phyloP scores from a whole-genome alignment of 2,113 vertebrate species.

The Bettongia penicillata region DNA sequence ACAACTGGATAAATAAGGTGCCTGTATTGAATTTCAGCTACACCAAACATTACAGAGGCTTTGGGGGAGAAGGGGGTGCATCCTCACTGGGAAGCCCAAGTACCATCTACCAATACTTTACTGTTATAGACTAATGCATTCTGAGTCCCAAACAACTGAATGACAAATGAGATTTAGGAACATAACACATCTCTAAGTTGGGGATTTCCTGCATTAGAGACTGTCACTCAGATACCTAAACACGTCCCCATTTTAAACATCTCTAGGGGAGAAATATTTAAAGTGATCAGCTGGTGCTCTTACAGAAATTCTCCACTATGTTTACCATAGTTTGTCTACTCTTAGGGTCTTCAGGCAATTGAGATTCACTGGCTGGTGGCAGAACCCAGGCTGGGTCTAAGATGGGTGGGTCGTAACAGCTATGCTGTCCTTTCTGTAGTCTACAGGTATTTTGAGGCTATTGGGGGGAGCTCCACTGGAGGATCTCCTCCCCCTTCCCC shows the following conservation, averaged over 20 bases:
- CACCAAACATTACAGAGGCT: background rate
- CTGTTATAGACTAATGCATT: background rate
- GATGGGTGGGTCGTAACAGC: background rate
- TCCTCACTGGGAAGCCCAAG: background rate
- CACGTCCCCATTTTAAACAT: slow-evolving; percentile 27
- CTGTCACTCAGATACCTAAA: slow-evolving; percentile 64
- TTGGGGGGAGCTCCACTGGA: background rate
- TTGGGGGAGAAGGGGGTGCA: background rate
- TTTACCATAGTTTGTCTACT: background rate
- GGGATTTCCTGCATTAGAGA: background rate
- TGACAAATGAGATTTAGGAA: background rate
- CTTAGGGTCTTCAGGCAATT: slow-evolving; percentile 7
- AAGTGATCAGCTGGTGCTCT: slow-evolving; percentile 40
- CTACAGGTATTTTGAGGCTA: background rate
- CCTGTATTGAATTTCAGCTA: background rate
- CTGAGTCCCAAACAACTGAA: background rate
- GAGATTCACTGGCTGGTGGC: background rate
- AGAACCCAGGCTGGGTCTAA: background rate
- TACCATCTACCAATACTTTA: background rate
- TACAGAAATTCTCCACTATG: background rate
- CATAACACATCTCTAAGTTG: background rate
- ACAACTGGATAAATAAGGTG: background rate
- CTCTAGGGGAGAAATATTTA: slow-evolving; percentile 64
- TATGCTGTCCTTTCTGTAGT: background rate
- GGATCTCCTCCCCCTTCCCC: background rate